These are phyloP conservation scores for Bombyx huttoni DNA, from an alignment of 2,888 invertebrate genomes.

Conservation along the genomic window DNA sequence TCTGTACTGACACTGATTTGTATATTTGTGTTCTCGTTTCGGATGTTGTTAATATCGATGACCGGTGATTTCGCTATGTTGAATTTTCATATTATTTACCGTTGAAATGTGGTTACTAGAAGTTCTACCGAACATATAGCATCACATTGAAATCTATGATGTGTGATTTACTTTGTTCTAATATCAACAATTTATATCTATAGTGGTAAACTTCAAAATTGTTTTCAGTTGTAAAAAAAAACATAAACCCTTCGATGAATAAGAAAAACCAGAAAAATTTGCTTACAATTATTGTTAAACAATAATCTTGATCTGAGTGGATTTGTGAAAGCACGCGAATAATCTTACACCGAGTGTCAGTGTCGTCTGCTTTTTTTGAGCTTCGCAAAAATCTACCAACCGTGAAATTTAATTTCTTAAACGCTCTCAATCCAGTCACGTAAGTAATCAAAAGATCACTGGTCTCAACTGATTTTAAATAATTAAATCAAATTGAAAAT, in stretches of 20 bases:
- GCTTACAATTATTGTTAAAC: too few relatives aligned
- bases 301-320: background rate
- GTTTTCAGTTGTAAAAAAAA: too few relatives aligned
- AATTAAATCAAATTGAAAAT: background rate
- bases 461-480: slow-evolving; percentile 7
- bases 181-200: too few relatives aligned
- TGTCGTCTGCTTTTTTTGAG: slow-evolving; percentile 24
- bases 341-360: background rate
- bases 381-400: slow-evolving; percentile 34
- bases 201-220: too few relatives aligned
- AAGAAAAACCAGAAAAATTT: too few relatives aligned
- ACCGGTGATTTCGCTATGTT: background rate
- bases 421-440: slow-evolving; percentile 38
- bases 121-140: background rate
- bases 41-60: background rate
- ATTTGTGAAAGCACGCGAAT: background rate
- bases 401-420: slow-evolving; percentile 59
- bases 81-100: background rate
- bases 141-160: too few relatives aligned
- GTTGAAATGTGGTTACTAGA: background rate
- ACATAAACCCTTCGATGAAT: too few relatives aligned
- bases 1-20: background rate
- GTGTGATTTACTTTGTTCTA: too few relatives aligned
- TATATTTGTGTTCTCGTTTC: background rate
- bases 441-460: slow-evolving; percentile 14